A percentile compares a stretch with the other conserved stretches of the same genome.
phyloP scores from a whole-genome alignment of 2,888 invertebrate species.

The Leptopilina drosophilae region DNA sequence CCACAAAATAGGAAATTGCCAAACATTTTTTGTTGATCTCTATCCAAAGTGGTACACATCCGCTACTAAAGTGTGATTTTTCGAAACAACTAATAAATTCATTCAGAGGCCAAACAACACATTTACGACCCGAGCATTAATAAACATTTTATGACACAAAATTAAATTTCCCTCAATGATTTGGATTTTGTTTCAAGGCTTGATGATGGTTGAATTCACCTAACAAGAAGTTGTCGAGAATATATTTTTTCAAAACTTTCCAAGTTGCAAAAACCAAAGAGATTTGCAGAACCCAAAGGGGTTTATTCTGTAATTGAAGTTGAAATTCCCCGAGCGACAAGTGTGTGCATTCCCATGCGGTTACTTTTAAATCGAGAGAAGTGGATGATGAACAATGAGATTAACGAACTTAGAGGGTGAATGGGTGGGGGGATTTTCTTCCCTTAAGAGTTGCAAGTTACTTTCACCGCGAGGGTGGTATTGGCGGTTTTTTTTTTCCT shows the following conservation, averaged over 20 bases:
- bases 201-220: too few relatives aligned
- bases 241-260: background rate
- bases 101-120: too few relatives aligned
- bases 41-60: slow-evolving; percentile 6
- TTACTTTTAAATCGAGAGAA: slow-evolving; percentile 46
- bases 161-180: too few relatives aligned
- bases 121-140: too few relatives aligned
- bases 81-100: too few relatives aligned
- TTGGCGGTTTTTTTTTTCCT: background rate
- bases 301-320: slow-evolving; percentile 17
- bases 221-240: too few relatives aligned
- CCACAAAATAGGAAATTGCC: background rate
- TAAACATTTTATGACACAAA: too few relatives aligned
- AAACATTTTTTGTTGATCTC: background rate
- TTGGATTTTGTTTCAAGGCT: too few relatives aligned
- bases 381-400: slow-evolving; percentile 66
- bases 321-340: slow-evolving; percentile 45
- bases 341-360: slow-evolving; percentile 55
- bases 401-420: slow-evolving; percentile 67
- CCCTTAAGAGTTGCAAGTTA: slow-evolving; percentile 32
- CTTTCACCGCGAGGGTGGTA: slow-evolving; percentile 25
- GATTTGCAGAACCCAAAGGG: background rate
- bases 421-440: background rate
- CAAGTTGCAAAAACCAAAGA: too few relatives aligned
- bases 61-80: background rate